A percentile compares a stretch with the other conserved stretches of the same genome.
Evolutionary conservation across 1,140 invertebrate species (phyloP).

Genomic region (Caenorhabditis tropicalis): DNA sequence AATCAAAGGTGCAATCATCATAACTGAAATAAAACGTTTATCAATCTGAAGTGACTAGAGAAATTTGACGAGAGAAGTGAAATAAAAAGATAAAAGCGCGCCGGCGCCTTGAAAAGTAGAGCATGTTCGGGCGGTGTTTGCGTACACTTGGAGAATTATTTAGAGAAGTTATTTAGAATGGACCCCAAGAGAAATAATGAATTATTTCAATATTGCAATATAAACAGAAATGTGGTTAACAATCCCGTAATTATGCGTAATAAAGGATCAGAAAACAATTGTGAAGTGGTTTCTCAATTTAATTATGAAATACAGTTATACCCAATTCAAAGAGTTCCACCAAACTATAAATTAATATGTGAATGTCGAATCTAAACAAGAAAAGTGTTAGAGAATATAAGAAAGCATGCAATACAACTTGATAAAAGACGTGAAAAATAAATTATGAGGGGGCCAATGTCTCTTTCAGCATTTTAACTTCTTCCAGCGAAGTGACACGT

Average conservation of each 20-base stretch:
- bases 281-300: background rate
- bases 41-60: background rate
- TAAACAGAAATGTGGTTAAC: background rate
- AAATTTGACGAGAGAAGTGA: background rate
- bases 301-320: background rate
- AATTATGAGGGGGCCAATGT: conserved; percentile 6
- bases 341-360: too few species aligned
- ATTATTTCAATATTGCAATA: background rate
- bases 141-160: background rate
- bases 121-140: background rate
- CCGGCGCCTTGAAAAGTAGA: background rate
- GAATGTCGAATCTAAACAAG: background rate
- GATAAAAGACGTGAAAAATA: background rate
- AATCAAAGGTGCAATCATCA: background rate
- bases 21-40: background rate
- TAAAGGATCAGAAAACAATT: too few species aligned
- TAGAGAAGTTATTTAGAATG: background rate
- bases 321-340: background rate
- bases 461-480: conserved; percentile 3
- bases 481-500: background rate
- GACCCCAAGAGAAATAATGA: background rate
- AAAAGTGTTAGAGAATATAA: background rate
- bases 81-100: background rate
- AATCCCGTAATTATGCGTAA: too few species aligned
- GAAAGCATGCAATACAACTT: background rate